phyloP scores from a whole-genome alignment of 2,888 invertebrate genomes.

The Ormyrus pomaceus region DNA sequence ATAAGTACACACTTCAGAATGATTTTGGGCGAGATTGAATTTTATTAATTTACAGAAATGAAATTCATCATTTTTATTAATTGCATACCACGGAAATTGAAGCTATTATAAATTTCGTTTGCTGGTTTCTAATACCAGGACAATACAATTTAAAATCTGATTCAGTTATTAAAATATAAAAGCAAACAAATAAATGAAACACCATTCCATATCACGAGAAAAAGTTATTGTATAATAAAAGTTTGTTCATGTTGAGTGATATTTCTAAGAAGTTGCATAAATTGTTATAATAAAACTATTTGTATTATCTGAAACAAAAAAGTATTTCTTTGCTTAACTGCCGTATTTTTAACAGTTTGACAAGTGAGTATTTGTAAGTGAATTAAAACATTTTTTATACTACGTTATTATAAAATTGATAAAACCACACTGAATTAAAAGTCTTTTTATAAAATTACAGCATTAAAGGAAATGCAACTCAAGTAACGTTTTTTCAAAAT shows the following conservation, averaged over 20 bases:
- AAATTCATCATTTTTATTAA: neutral
- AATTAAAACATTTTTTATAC: neutral
- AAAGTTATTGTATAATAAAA: slow-evolving; percentile 48
- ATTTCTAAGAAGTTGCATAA: slow-evolving; percentile 34
- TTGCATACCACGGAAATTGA: neutral
- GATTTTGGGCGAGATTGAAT: neutral
- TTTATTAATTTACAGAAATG: neutral
- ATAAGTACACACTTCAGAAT: neutral
- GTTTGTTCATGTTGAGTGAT: slow-evolving; percentile 36
- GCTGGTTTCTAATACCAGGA: slow-evolving; percentile 30
- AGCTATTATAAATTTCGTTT: slow-evolving; percentile 26
- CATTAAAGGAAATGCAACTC: slow-evolving; percentile 9
- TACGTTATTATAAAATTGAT: neutral
- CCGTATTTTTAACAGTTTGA: neutral
- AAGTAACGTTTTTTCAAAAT: neutral
- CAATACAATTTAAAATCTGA: slow-evolving; percentile 36
- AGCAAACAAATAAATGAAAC: slow-evolving; percentile 7
- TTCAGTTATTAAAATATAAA: slow-evolving; percentile 14
- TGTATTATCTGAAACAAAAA: neutral
- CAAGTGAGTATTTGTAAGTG: neutral
- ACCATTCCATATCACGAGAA: slow-evolving; percentile 46
- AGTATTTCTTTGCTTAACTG: neutral
- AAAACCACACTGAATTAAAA: neutral
- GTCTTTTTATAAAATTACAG: neutral
- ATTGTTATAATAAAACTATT: neutral